phyloP scores from a whole-genome alignment of 2,797 vertebrate species.

The Oreortyx pictus region DNA sequence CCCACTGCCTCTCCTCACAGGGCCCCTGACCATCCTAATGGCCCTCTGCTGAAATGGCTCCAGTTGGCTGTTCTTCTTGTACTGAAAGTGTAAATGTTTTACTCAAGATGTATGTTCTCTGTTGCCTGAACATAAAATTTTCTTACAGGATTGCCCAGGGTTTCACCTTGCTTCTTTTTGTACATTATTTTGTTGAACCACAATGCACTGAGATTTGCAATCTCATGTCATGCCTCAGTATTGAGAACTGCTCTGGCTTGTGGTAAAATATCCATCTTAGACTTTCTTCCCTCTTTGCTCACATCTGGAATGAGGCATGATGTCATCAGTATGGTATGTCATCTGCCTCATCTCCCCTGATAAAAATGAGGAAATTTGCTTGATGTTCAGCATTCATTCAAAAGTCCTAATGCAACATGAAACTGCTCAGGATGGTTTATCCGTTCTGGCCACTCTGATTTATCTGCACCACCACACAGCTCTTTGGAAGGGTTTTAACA shows the following conservation, averaged over 20 bases:
- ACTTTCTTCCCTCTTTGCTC: slow-evolving; percentile 25
- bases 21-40: no score
- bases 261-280: slow-evolving; percentile 4
- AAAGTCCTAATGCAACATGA: not conserved
- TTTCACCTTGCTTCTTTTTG: not conserved
- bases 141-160: not conserved
- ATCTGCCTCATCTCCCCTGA: slow-evolving; percentile 53
- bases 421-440: not conserved
- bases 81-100: not conserved
- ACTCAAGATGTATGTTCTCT: not conserved
- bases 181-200: not conserved
- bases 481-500: not conserved
- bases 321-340: slow-evolving; percentile 45
- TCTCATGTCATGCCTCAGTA: not conserved
- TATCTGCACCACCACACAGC: not conserved
- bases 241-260: not conserved
- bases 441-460: not conserved
- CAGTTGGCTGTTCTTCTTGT: not conserved
- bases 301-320: slow-evolving; percentile 49
- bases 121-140: not conserved
- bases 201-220: not conserved
- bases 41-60: not conserved
- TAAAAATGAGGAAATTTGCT: slow-evolving; percentile 50
- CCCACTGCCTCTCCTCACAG: not conserved
- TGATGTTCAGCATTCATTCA: slow-evolving; percentile 24